These are phyloP conservation scores for Semaprochilodus insignis DNA, from an alignment of 2,797 vertebrate genomes.

Conservation along the genomic window DNA sequence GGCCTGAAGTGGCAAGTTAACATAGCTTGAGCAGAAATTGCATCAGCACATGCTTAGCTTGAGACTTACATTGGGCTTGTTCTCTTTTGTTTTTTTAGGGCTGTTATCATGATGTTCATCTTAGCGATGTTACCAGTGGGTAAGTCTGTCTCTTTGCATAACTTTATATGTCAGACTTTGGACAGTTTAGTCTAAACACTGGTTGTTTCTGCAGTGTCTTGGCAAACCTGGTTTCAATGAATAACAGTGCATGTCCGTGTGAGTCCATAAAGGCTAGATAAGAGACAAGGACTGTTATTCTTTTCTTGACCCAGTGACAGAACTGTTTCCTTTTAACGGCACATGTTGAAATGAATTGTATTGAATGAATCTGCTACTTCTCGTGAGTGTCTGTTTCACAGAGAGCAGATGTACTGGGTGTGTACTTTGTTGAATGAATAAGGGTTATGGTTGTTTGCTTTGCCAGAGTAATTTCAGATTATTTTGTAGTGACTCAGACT, in stretches of 20 bases:
- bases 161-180: neutral
- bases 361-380: neutral
- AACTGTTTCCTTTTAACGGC: neutral
- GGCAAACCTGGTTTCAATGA: neutral
- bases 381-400: neutral
- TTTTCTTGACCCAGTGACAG: neutral
- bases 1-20: neutral
- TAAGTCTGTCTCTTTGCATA: slow-evolving; percentile 8
- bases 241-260: neutral
- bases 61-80: neutral
- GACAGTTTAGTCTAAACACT: neutral
- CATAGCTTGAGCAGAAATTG: neutral
- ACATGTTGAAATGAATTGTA: neutral
- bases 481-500: neutral
- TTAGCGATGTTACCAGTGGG: neutral
- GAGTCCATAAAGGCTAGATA: neutral
- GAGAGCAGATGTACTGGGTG: neutral
- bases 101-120: neutral
- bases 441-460: neutral
- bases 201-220: neutral
- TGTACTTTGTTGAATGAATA: neutral
- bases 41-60: neutral
- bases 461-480: neutral
- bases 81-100: slow-evolving; percentile 25
- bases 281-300: neutral